phyloP scores from a whole-genome alignment of 1,140 invertebrate genomes.

The Ditylenchus dipsaci region DNA sequence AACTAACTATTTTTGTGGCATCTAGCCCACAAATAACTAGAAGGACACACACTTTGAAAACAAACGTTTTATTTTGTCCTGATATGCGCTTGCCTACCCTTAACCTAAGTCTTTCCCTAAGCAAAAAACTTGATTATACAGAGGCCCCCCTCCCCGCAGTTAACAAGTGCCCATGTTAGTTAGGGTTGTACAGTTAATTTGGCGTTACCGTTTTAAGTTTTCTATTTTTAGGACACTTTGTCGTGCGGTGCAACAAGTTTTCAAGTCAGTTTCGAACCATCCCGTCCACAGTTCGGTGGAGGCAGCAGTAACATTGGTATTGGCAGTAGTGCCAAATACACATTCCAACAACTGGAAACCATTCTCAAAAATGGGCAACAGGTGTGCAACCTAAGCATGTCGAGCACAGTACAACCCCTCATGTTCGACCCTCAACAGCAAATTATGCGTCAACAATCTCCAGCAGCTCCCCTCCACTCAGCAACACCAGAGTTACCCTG shows the following conservation, averaged over 20 bases:
- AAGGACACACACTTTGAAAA: no score
- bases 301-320: not conserved
- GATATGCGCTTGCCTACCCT: no score
- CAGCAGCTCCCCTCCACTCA: not conserved
- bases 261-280: slow-evolving; percentile 32
- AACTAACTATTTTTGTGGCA: no score
- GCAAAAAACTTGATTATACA: no score
- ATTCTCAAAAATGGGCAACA: slow-evolving; percentile 8
- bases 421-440: not conserved
- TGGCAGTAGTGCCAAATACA: slow-evolving; percentile 27
- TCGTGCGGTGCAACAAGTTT: slow-evolving; percentile 40
- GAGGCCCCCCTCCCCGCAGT: no score
- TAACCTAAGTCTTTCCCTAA: no score
- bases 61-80: no score
- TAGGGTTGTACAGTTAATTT: no score
- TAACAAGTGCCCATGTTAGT: no score
- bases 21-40: no score
- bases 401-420: not conserved
- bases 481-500: not conserved
- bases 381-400: slow-evolving; percentile 24
- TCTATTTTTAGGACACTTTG: slow-evolving; percentile 29
- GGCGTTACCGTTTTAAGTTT: no score
- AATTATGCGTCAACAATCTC: no score
- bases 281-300: slow-evolving; percentile 25
- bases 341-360: slow-evolving; percentile 22